Base-by-base conservation (phyloP, 2,113 vertebrate genomes). In the Phoxinus phoxinus region DNA sequence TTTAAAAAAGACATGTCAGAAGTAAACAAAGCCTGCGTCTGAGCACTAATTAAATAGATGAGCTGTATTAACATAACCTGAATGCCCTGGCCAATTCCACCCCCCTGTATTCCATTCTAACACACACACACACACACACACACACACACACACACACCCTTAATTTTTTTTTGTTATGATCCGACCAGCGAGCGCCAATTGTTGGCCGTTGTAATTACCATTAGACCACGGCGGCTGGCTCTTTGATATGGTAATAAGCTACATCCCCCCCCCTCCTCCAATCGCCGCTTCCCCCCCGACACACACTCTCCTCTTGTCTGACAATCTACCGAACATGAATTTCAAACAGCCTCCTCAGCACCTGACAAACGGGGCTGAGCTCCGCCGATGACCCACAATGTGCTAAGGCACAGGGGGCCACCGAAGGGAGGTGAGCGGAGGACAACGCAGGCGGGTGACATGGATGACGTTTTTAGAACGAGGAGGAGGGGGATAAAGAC, bases 211-310 rank as follows among this genome's bases (percentile, higher is more conserved):
- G 96, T 97, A 98, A 98, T 98, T 97, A 97, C 96, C 96, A 97
- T 96, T 95, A 96, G 92, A 95, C 96, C 95, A 95, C 96, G 95
- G 88, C 88, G 96, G 97, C 95, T 94, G 94, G 92, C 94, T 95
- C 97, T 98, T 99, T 98, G 97, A 98, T 98, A 98, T 98, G 97
- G 94, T 96, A 99, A 98, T 98, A 95, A 90, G 94, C 95, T 96
- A 95, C 95, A 95, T 93, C 89, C 94, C 94, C 94, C 90, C 90
- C 12, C 65, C 25, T 89, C 94, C 41, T 92, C 90, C 90, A 90
- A 91, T 82, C 90, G 6, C 30, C 35, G 27, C 85, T 56, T 32
- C 35, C 83, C 74, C 58, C 74, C 83, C n/a, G 6, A 51, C 73
- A 72, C 30, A 71, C 80, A 74, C 80, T 85, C 76, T 84, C 73